These are phyloP conservation scores for Calosoma granatense DNA, from an alignment of 1,140 invertebrate genomes.

Conservation along the genomic window DNA sequence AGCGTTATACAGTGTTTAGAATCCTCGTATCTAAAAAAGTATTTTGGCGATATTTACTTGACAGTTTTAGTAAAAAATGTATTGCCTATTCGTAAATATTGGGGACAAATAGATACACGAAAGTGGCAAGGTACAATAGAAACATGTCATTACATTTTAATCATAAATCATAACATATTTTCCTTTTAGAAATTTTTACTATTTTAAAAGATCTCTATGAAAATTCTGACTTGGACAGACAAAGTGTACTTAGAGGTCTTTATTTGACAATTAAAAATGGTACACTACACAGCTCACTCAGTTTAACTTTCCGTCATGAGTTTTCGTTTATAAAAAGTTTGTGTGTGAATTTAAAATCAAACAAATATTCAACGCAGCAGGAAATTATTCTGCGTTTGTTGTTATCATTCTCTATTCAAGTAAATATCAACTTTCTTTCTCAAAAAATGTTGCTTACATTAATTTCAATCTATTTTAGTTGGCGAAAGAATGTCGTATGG, in stretches of 20 bases:
- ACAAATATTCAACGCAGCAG: slow-evolving; percentile 16
- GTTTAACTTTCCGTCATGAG: slow-evolving; percentile 19
- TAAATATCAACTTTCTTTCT: slow-evolving; percentile 18
- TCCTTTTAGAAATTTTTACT: slow-evolving; percentile 2
- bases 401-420: slow-evolving; percentile 22
- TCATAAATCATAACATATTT: background rate
- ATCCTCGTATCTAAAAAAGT: slow-evolving; percentile 18
- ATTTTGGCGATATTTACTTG: slow-evolving; percentile 16
- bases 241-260: slow-evolving; percentile 18
- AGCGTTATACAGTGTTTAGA: slow-evolving; percentile 20
- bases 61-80: slow-evolving; percentile 19
- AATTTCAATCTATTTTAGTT: slow-evolving; percentile 21
- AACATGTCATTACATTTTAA: background rate
- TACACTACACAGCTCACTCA: slow-evolving; percentile 19
- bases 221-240: slow-evolving; percentile 7
- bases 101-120: slow-evolving; percentile 14
- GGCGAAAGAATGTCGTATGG: slow-evolving; percentile 25
- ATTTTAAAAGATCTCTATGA: slow-evolving; percentile 6
- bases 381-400: slow-evolving; percentile 19
- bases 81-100: slow-evolving; percentile 19
- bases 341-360: slow-evolving; percentile 15
- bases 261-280: slow-evolving; percentile 22
- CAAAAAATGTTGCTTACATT: background rate
- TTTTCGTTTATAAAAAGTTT: slow-evolving; percentile 23
- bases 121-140: slow-evolving; percentile 20